phyloP scores from a whole-genome alignment of 2,888 invertebrate species.

The Volucella inflata region DNA sequence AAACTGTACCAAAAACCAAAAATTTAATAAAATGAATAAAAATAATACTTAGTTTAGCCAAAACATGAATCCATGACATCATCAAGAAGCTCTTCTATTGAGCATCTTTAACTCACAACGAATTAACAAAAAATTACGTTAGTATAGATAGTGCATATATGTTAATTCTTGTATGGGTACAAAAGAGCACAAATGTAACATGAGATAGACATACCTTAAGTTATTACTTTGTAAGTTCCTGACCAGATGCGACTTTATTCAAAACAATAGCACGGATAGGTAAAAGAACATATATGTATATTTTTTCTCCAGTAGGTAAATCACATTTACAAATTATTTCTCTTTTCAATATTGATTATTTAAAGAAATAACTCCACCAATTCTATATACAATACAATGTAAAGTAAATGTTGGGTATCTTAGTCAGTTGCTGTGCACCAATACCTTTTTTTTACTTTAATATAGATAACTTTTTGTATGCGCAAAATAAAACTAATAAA shows the following conservation, averaged over 20 bases:
- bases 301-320: neutral
- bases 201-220: too few species aligned
- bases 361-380: neutral
- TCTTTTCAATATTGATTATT: constrained; percentile 46
- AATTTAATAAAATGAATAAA: too few species aligned
- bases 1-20: neutral
- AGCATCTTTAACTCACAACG: constrained; percentile 9
- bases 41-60: constrained; percentile 5
- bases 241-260: too few species aligned
- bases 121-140: too few species aligned
- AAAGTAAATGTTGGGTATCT: neutral
- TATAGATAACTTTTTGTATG: constrained; percentile 1
- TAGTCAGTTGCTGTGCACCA: neutral
- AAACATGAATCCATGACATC: constrained; percentile 56
- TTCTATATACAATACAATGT: neutral
- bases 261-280: neutral
- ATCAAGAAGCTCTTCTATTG: constrained; percentile 18
- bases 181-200: too few species aligned
- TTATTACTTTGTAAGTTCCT: too few species aligned
- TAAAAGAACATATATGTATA: neutral
- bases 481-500: constrained; percentile 5
- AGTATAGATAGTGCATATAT: too few species aligned
- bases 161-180: too few species aligned
- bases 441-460: constrained; percentile 18
- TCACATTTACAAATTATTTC: constrained; percentile 10